Conservation (phyloP, 2,888 invertebrate genomes). For the Amiota minor region DNA sequence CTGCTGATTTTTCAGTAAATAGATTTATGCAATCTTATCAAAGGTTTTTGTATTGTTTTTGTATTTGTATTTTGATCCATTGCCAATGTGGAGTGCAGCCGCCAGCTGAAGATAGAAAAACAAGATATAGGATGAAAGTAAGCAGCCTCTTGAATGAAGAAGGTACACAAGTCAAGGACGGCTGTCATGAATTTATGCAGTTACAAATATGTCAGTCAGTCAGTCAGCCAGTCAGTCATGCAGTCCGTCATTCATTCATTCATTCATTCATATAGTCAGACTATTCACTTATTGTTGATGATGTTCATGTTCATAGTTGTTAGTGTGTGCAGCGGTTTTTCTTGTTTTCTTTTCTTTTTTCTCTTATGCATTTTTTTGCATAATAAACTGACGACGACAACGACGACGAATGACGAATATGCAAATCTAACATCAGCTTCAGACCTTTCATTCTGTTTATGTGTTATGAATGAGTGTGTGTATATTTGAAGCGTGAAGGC, state of each 20-base stretch:
- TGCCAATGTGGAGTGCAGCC: not conserved
- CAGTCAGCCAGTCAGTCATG: not conserved
- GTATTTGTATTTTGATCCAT: slow-evolving; percentile 2
- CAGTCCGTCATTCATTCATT: not conserved
- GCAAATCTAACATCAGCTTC: not conserved
- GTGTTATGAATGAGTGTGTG: not conserved
- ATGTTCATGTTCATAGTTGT: slow-evolving; percentile 1
- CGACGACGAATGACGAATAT: slow-evolving; percentile 1
- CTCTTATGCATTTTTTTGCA: slow-evolving; percentile 7
- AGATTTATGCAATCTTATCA: slow-evolving; percentile 21
- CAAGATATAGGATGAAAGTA: not conserved
- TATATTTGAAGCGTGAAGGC: slow-evolving; percentile 19
- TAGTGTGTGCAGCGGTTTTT: slow-evolving; percentile 11
- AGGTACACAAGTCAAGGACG: slow-evolving; percentile 15
- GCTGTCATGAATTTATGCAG: slow-evolving; percentile 8
- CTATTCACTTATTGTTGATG: slow-evolving; percentile 15
- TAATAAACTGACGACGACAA: slow-evolving; percentile 5
- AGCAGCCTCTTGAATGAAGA: not conserved
- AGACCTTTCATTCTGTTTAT: not conserved
- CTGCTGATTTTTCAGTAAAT: not conserved
- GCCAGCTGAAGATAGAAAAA: not conserved
- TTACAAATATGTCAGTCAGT: not conserved
- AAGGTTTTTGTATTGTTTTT: not conserved
- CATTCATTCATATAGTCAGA: not conserved
- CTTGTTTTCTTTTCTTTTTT: not conserved